Percentiles rank a stretch among this genome's conserved stretches.
These are phyloP conservation scores for Drosophila gaucha DNA, from an alignment of 2,888 invertebrate genomes.

Conservation along the genomic window DNA sequence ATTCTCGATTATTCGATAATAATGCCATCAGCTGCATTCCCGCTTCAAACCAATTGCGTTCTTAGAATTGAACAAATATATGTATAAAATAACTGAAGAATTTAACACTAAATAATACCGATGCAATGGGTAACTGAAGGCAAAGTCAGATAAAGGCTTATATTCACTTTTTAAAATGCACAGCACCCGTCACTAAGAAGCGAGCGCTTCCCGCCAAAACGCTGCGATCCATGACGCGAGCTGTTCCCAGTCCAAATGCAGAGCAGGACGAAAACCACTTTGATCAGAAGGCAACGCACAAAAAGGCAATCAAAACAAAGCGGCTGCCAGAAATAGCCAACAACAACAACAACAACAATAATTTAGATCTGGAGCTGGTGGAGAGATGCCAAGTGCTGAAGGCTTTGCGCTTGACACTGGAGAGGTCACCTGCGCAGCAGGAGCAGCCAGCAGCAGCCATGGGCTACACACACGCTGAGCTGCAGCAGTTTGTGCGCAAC, in stretches of 20 bases:
- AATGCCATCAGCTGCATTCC: no score
- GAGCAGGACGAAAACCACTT: background rate
- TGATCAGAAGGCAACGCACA: background rate
- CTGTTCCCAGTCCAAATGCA: no score
- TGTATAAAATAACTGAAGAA: background rate
- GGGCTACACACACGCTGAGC: constrained; percentile 18
- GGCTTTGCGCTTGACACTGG: background rate
- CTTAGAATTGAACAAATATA: no score
- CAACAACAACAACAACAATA: background rate
- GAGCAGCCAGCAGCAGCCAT: background rate
- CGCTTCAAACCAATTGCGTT: no score
- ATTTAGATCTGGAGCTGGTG: background rate
- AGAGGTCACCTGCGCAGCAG: background rate
- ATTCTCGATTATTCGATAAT: no score
- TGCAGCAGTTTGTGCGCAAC: constrained; percentile 34
- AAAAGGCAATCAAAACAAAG: background rate
- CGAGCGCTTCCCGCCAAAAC: background rate
- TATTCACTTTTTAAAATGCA: background rate
- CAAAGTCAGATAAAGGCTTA: no score
- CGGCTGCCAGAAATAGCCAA: background rate
- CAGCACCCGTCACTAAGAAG: background rate
- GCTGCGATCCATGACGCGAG: background rate
- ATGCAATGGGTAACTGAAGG: constrained; percentile 12
- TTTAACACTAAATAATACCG: background rate
- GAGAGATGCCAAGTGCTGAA: background rate